Base-by-base conservation (phyloP, 2,113 vertebrate genomes). In the Crotophaga sulcirostris region DNA sequence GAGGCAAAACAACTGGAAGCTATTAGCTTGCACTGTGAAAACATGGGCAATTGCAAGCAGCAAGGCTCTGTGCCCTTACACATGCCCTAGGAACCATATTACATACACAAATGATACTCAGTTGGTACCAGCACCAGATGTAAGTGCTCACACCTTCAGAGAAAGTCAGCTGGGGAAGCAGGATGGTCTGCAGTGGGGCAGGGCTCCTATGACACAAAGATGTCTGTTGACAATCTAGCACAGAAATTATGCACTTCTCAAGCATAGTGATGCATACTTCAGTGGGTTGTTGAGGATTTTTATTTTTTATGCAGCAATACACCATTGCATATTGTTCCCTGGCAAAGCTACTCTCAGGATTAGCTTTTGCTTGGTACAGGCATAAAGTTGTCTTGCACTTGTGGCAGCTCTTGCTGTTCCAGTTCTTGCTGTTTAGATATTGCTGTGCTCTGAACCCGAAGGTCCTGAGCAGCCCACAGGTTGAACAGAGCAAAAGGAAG, bases 81-180 rank as follows among this genome's bases (percentile, higher is more conserved):
- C 4, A 2, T 42, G 36, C 29, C 44, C 52, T 44, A 34, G 49
- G 28, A 76, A 38, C 36, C 15, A 20, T 13, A 13, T 23, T 63
- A 34, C 3, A 1, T 38, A 52, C 21, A 54, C 2, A 3, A 9
- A 44, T 13, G 5, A 33, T 36, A 5, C 28, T 54, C 29, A 9
- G 38, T 28, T 76, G 47, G 47, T 28, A 42, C 56, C 20, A 44
- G 44, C 44, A 44, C 7, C n/a, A 55, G 42, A 26, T 15, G 4
- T 21, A 33, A 44, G 28, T 17, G 10, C 49, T 51, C 29, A 20
- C 5, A 6, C 3, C 14, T 79, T 18, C 29, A 40, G 66, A 63
- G n/a, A 18, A 62, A 77, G 36, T 12, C 58, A 31, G 49, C 45
- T 59, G 58, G 52, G 33, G 67, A 73, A 60, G 18, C 25, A 70